Base-by-base conservation (phyloP, 1,140 invertebrate genomes). In the Drosophila kohkoa region DNA sequence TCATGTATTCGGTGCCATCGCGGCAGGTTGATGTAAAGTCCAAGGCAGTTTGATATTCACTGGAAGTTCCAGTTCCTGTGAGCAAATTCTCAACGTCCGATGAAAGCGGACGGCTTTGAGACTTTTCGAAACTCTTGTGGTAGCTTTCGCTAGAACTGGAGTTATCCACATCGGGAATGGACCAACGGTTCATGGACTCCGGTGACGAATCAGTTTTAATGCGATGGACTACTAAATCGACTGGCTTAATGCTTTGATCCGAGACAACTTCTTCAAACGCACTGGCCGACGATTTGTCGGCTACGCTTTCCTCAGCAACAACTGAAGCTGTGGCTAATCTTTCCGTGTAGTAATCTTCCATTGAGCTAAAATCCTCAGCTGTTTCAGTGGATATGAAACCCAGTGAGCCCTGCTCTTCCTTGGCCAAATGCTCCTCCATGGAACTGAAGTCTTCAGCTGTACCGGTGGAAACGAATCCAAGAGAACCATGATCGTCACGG, bases 41-140 rank as follows among this genome's bases (percentile, higher is more conserved):
- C 77, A 97, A 94, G 8, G 97, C 97, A 5, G 97, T 98, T 90
- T 98, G 97, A 92, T 98, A 98, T 87, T 98, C 98, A 3, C 97
- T 97, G 3, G 95, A 95, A 78, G 96, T 93, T 1, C 82, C 82
- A 0, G 82, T 88, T 13, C 82, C 83, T 2, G 82, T 82, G 91
- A 95, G 90, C 82, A 96, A 92, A 5, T 95, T 95, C 85, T 98
- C 97, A n/a, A 98, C 93, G 92, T 98, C 97, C 0, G 97, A 97
- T 1, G 97, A 98, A 64, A 96, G 95, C 1, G 97, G 97, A 82
- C 97, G 94, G 92, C 97, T 95, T 65, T 96, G 95, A 35, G 96
- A 95, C 82, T 96, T 95, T 82, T 98, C 97, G 92, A 97, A 97
- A 60, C 97, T 98, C 69, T 97, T 96, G 92, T 98, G 98, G 79